These are phyloP conservation scores for Philhelius pedissequus DNA, from an alignment of 2,888 invertebrate genomes.

Conservation along the genomic window DNA sequence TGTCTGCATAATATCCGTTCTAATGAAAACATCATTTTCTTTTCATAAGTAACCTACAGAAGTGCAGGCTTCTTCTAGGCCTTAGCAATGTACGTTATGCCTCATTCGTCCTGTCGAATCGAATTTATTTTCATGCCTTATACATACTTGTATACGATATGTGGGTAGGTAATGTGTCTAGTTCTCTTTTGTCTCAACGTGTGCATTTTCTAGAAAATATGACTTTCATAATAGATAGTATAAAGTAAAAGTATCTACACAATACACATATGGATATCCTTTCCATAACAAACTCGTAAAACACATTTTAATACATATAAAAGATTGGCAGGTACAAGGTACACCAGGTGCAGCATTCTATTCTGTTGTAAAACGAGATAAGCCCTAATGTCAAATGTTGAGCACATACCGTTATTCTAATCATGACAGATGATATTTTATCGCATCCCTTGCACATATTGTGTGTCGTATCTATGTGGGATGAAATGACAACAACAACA, in stretches of 20 bases:
- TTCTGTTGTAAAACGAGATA: constrained; percentile 45
- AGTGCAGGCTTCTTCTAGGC: constrained; percentile 5
- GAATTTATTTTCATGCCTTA: constrained; percentile 29
- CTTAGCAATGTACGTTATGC: not conserved
- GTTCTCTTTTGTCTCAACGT: not conserved
- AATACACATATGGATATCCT: not conserved
- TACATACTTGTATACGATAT: not conserved
- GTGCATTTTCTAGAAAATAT: not conserved
- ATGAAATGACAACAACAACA: no score
- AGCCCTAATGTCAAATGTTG: constrained; percentile 59
- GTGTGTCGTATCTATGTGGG: not conserved
- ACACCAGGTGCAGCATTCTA: constrained; percentile 12
- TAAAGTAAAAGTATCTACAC: not conserved
- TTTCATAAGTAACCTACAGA: constrained; percentile 38
- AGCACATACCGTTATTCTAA: constrained; percentile 50
- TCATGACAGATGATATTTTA: constrained; percentile 60
- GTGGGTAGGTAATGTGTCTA: no score
- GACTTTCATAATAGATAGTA: constrained; percentile 21
- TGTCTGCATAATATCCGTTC: constrained; percentile 57
- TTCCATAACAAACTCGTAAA: not conserved
- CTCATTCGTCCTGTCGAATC: constrained; percentile 35
- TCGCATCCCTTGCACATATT: constrained; percentile 47
- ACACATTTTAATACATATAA: not conserved
- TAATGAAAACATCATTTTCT: constrained; percentile 66
- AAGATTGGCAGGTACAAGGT: not conserved